phyloP scores from a whole-genome alignment of 2,888 invertebrate species.

The Tolmerus cingulatus region DNA sequence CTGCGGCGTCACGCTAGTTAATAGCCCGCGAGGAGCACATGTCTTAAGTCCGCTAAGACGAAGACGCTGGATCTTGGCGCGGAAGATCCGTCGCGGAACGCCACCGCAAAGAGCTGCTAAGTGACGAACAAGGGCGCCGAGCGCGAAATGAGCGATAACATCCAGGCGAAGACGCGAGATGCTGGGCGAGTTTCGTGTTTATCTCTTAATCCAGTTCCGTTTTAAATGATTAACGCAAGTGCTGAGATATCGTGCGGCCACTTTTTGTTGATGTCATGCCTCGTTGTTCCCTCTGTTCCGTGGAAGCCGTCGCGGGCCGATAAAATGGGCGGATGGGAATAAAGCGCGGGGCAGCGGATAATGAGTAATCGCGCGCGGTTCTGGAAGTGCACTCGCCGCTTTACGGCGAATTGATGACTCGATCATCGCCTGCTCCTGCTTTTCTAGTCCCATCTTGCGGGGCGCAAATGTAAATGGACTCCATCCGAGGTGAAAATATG shows the following conservation, averaged over 20 bases:
- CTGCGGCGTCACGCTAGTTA: constrained; percentile 20
- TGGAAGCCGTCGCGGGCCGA: constrained; percentile 1
- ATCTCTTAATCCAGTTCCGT: constrained; percentile 50
- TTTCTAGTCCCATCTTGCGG: neutral
- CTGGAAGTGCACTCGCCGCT: neutral
- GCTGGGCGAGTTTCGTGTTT: constrained; percentile 45
- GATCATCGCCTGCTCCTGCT: neutral
- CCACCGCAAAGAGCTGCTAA: constrained; percentile 4
- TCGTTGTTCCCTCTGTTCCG: constrained; percentile 6
- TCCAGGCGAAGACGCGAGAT: neutral
- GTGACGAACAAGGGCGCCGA: constrained; percentile 16
- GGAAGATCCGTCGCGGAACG: constrained; percentile 32
- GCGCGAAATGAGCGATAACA: constrained; percentile 36
- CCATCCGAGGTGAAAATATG: neutral
- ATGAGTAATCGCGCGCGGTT: neutral
- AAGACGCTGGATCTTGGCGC: neutral
- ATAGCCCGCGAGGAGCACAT: constrained; percentile 15
- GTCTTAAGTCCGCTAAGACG: neutral
- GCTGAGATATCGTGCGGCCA: constrained; percentile 45
- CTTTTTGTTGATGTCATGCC: constrained; percentile 33
- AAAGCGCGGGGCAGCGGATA: constrained; percentile 21
- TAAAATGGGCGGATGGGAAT: constrained; percentile 34
- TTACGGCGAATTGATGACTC: neutral
- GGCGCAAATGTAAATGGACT: neutral
- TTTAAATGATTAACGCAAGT: constrained; percentile 49